A percentile compares a stretch with the other conserved stretches of the same genome.
Conservation (phyloP, 2,113 vertebrate species). For the Euleptes europaea region DNA sequence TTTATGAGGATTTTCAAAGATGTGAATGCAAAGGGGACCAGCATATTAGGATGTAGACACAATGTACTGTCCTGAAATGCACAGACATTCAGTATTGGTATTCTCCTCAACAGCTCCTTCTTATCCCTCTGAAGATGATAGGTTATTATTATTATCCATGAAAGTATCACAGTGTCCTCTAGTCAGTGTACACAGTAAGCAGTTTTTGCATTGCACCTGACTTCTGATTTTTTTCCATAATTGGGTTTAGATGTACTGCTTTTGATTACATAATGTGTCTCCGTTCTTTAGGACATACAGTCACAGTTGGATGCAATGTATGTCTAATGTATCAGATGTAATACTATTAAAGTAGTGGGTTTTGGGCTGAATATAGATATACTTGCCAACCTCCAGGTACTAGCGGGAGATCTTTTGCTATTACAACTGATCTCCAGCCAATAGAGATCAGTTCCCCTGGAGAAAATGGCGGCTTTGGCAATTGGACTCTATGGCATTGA, state of each 20-base stretch:
- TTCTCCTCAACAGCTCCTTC: neutral
- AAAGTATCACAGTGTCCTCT: neutral
- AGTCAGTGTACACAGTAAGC: neutral
- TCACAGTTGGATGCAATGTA: neutral
- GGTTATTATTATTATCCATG: conserved; percentile 6
- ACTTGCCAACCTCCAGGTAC: no score
- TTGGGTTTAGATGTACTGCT: neutral
- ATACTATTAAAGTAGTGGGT: neutral
- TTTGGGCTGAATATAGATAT: no score
- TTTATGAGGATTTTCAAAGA: conserved; percentile 42
- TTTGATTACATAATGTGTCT: neutral
- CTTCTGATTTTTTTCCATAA: neutral
- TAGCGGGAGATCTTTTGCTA: no score
- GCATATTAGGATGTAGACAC: neutral
- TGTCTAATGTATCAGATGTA: neutral
- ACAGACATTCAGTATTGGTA: neutral
- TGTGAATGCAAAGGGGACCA: conserved; percentile 28
- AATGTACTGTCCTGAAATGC: neutral
- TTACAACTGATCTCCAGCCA: no score
- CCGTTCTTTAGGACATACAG: neutral
- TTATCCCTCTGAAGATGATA: neutral
- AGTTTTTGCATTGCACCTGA: neutral
- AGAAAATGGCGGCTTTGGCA: no score
- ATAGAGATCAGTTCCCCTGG: no score
- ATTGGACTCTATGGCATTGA: no score